Conservation (phyloP, 2,888 invertebrate genomes). For the Athrips mouffetella region DNA sequence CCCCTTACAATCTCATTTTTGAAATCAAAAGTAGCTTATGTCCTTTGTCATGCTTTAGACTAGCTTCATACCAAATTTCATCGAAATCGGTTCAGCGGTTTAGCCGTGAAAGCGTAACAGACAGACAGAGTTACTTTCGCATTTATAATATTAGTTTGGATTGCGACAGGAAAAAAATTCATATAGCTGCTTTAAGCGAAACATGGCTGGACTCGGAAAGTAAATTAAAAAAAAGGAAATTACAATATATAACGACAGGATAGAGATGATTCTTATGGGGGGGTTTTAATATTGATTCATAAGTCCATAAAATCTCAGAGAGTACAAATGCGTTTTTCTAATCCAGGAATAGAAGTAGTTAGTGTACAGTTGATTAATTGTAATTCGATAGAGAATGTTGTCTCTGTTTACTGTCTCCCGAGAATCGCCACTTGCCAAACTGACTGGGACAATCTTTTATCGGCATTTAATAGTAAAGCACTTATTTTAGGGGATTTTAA, state of each 20-base stretch:
- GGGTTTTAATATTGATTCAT: constrained; percentile 19
- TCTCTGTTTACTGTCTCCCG: constrained; percentile 20
- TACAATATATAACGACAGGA: constrained; percentile 22
- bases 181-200: constrained; percentile 17
- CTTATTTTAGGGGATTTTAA: constrained; percentile 23
- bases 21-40: too few relatives aligned
- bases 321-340: not conserved
- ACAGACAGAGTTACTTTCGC: too few relatives aligned
- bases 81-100: too few relatives aligned
- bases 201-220: constrained; percentile 17
- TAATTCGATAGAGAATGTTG: constrained; percentile 15
- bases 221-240: constrained; percentile 8
- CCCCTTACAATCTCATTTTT: too few relatives aligned
- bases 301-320: constrained; percentile 12
- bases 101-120: too few relatives aligned
- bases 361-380: constrained; percentile 17
- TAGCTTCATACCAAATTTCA: too few relatives aligned
- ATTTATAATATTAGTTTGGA: too few relatives aligned
- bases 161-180: too few relatives aligned
- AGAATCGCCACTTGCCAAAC: not conserved
- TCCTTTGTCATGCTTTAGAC: too few relatives aligned
- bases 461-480: not conserved
- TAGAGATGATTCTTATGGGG: constrained; percentile 22
- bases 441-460: constrained; percentile 19
- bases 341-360: constrained; percentile 19